These are phyloP conservation scores for Strigamia maritima DNA, from an alignment of 2,888 invertebrate species.

Conservation along the genomic window DNA sequence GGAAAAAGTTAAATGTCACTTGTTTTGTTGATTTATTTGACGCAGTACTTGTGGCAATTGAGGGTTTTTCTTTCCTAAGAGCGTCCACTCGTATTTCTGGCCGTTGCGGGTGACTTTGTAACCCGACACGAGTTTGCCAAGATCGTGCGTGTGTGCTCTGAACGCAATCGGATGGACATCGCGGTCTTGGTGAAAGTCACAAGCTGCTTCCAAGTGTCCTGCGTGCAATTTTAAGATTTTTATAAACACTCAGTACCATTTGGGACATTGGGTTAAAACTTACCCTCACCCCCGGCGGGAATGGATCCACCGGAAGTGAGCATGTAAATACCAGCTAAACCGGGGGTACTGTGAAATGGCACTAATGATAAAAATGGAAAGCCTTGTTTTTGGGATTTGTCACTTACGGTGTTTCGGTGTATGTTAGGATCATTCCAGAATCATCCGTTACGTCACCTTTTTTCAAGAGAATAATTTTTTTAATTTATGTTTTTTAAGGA, in stretches of 20 bases:
- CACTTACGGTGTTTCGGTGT: conserved; percentile 70
- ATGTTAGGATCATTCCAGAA: conserved; percentile 77
- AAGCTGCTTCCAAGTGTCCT: conserved; percentile 89
- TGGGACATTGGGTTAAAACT: no score
- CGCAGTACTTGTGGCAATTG: conserved; percentile 62
- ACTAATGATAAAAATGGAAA: conserved; percentile 36
- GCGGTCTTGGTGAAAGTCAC: conserved; percentile 73
- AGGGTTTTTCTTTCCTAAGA: conserved; percentile 82
- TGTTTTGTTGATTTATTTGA: no score
- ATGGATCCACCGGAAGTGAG: conserved; percentile 85
- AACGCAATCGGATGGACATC: conserved; percentile 91
- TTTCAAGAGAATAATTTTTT: conserved; percentile 48
- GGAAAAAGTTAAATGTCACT: no score
- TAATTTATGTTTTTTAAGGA: background rate
- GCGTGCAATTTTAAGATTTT: no score
- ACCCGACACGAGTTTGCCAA: conserved; percentile 79
- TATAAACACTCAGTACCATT: no score
- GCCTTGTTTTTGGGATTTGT: conserved; percentile 42
- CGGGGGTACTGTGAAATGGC: conserved; percentile 49
- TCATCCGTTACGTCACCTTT: conserved; percentile 74
- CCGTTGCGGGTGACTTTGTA: conserved; percentile 65
- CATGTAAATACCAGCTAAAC: conserved; percentile 85
- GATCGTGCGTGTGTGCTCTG: conserved; percentile 86
- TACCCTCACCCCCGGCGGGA: background rate
- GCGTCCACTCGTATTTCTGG: conserved; percentile 67